Conservation (phyloP, 2,797 vertebrate species). For the Phataginus tricuspis region DNA sequence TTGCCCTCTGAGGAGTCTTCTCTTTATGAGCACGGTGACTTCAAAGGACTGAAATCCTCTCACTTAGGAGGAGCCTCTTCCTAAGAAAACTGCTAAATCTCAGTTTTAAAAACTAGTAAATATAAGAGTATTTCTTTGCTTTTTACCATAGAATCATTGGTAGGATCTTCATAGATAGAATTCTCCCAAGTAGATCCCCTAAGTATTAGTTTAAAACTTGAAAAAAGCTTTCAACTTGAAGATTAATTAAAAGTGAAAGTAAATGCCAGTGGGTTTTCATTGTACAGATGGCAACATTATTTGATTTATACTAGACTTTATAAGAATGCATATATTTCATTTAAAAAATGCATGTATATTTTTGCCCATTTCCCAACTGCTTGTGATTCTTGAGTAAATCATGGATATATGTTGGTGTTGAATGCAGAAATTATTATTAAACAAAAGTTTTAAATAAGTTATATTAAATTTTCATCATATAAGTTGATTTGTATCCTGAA, state of each 20-base stretch:
- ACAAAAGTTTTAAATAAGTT: conserved; percentile 24
- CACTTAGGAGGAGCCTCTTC: not conserved
- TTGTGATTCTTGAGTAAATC: not conserved
- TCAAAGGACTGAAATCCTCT: not conserved
- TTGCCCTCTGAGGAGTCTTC: not conserved
- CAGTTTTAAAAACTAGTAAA: not conserved
- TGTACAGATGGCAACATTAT: not conserved
- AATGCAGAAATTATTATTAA: not conserved
- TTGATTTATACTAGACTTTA: not conserved
- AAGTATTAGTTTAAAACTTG: not conserved
- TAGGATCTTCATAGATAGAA: not conserved
- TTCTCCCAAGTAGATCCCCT: not conserved
- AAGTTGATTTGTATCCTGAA: not conserved
- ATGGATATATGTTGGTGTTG: not conserved
- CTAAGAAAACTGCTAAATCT: not conserved
- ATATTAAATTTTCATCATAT: not conserved
- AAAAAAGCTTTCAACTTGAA: not conserved
- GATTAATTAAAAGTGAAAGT: not conserved
- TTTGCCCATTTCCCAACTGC: not conserved
- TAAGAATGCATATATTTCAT: not conserved
- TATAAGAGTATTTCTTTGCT: not conserved
- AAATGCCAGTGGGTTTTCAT: not conserved
- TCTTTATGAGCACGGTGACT: not conserved
- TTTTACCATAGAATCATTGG: not conserved
- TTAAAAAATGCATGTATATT: not conserved